Conservation (phyloP, 2,888 invertebrate species). For the Drosophila atroscutellata region DNA sequence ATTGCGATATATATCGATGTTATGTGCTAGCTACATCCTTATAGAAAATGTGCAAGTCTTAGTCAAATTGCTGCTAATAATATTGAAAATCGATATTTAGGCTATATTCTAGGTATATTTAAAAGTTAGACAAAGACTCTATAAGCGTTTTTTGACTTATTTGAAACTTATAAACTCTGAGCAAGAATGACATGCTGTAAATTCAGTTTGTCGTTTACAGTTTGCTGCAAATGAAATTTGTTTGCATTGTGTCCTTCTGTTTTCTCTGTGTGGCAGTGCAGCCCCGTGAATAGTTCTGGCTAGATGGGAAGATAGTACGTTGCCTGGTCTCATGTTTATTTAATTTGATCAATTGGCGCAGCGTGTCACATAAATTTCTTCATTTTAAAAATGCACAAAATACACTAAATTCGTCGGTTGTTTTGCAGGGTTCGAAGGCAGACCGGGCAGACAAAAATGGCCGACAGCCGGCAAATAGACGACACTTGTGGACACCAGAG, state of each 20-base stretch:
- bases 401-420: constrained; percentile 66
- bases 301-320: not conserved
- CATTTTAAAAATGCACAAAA: constrained; percentile 71
- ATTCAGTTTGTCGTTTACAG: constrained; percentile 27
- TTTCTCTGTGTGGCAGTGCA: constrained; percentile 1
- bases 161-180: not conserved
- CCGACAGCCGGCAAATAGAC: constrained; percentile 46
- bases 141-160: not conserved
- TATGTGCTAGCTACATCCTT: not conserved
- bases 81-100: not conserved
- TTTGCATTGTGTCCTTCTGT: constrained; percentile 6
- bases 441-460: constrained; percentile 32
- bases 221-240: constrained; percentile 12
- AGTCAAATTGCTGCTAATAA: not conserved
- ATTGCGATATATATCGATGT: not conserved
- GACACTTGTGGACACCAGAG: constrained; percentile 55
- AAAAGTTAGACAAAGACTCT: not conserved
- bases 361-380: constrained; percentile 82
- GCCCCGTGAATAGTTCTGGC: not conserved
- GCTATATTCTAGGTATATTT: not conserved
- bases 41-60: not conserved
- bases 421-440: constrained; percentile 46
- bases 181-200: constrained; percentile 27
- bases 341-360: constrained; percentile 83
- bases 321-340: constrained; percentile 78